These are phyloP conservation scores for Poecilia velifera DNA, from an alignment of 2,797 vertebrate species.

Conservation along the genomic window DNA sequence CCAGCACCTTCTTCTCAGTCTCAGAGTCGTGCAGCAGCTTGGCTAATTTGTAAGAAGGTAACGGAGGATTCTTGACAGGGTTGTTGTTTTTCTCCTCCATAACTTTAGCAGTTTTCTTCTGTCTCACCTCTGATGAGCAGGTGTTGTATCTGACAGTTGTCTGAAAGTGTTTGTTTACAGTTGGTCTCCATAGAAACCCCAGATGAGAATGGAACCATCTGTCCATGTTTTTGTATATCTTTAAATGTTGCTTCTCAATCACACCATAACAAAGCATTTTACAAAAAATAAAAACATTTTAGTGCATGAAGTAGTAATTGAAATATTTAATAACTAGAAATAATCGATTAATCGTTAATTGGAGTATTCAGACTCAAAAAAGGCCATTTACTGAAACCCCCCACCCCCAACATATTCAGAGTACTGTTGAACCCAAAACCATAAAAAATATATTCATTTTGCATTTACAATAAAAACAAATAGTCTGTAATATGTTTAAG, in stretches of 20 bases:
- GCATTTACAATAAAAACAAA: no score
- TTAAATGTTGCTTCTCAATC: not conserved
- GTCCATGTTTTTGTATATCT: not conserved
- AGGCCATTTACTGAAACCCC: no score
- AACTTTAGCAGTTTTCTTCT: not conserved
- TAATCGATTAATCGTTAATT: no score
- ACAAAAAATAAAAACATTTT: not conserved
- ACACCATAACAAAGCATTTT: not conserved
- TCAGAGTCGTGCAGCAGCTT: slow-evolving; percentile 4
- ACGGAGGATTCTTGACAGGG: not conserved
- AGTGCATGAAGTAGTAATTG: not conserved
- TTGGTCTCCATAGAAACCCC: not conserved
- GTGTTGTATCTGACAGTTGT: not conserved
- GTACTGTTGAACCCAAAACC: no score
- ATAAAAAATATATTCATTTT: no score
- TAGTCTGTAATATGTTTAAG: no score
- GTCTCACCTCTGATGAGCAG: not conserved
- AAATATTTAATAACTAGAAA: no score
- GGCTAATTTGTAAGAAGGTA: slow-evolving; percentile 4
- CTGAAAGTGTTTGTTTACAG: slow-evolving; percentile 2
- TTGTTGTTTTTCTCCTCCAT: not conserved
- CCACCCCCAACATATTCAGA: no score
- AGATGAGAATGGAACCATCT: not conserved
- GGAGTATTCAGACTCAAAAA: no score
- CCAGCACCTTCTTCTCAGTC: slow-evolving; percentile 3